phyloP scores from a whole-genome alignment of 2,888 invertebrate species.

The Eristalis intricaria region DNA sequence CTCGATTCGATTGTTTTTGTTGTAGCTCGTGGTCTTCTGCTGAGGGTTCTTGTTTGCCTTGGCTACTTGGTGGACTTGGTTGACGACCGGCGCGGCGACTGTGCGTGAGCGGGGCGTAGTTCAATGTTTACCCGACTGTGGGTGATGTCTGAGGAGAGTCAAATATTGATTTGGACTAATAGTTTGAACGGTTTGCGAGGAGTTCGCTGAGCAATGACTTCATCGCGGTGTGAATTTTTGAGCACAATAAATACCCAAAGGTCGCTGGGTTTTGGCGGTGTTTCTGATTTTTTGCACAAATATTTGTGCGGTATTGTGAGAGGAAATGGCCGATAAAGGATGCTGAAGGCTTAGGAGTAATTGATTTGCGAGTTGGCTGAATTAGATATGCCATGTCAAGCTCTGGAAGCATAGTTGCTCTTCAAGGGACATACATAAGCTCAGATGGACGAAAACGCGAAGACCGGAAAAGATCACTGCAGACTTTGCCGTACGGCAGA shows the following conservation, averaged over 20 bases:
- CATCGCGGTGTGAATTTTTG: not conserved
- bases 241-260: not conserved
- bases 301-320: not conserved
- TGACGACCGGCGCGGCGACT: not conserved
- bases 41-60: constrained; percentile 33
- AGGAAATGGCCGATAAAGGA: not conserved
- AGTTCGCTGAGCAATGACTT: constrained; percentile 12
- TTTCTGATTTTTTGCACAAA: not conserved
- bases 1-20: not conserved
- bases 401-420: too few relatives aligned
- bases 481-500: too few relatives aligned
- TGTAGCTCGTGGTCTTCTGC: not conserved
- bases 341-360: too few relatives aligned
- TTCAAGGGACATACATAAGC: too few relatives aligned
- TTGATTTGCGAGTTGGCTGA: too few relatives aligned
- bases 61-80: constrained; percentile 17
- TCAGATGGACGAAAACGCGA: too few relatives aligned
- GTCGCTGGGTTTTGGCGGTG: not conserved
- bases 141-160: constrained; percentile 31
- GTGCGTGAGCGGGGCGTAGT: not conserved
- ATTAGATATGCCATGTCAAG: too few relatives aligned
- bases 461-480: too few relatives aligned
- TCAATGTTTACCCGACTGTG: constrained; percentile 34
- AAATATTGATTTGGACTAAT: constrained; percentile 40
- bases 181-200: constrained; percentile 9